Percentiles rank a stretch among this genome's conserved stretches.
phyloP scores from a whole-genome alignment of 2,113 vertebrate species.

The Chrysemys picta region DNA sequence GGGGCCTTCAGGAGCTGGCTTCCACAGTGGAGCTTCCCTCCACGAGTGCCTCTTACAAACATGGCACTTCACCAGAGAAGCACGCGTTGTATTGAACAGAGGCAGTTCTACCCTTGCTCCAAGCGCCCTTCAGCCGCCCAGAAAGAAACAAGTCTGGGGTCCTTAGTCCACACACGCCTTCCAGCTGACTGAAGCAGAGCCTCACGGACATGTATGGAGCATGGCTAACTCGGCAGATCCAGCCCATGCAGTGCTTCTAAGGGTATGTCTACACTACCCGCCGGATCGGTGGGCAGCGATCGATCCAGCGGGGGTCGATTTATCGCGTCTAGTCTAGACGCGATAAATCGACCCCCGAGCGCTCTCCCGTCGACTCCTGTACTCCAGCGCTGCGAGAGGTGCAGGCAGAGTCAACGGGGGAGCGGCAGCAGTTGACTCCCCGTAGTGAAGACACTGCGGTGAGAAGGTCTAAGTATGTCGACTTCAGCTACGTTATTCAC shows the following conservation, averaged over 20 bases:
- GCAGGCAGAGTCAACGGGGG: too few relatives aligned
- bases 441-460: too few relatives aligned
- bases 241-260: neutral
- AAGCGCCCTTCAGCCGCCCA: neutral
- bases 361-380: too few relatives aligned
- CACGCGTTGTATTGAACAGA: neutral
- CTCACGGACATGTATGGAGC: neutral
- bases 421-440: too few relatives aligned
- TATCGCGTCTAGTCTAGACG: too few relatives aligned
- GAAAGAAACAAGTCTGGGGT: neutral
- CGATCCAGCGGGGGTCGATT: too few relatives aligned
- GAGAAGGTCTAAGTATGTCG: too few relatives aligned
- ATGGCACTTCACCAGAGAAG: neutral
- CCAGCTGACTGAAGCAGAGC: neutral
- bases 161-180: neutral
- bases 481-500: too few relatives aligned
- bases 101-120: neutral
- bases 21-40: neutral
- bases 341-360: too few relatives aligned
- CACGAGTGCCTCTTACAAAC: neutral
- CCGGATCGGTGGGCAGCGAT: too few relatives aligned
- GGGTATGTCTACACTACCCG: neutral
- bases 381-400: too few relatives aligned
- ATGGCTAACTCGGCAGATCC: neutral
- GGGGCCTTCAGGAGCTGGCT: neutral